Percentiles rank a stretch among this genome's conserved stretches.
Conservation (phyloP, 2,113 vertebrate genomes). For the Ibidorhyncha struthersii region DNA sequence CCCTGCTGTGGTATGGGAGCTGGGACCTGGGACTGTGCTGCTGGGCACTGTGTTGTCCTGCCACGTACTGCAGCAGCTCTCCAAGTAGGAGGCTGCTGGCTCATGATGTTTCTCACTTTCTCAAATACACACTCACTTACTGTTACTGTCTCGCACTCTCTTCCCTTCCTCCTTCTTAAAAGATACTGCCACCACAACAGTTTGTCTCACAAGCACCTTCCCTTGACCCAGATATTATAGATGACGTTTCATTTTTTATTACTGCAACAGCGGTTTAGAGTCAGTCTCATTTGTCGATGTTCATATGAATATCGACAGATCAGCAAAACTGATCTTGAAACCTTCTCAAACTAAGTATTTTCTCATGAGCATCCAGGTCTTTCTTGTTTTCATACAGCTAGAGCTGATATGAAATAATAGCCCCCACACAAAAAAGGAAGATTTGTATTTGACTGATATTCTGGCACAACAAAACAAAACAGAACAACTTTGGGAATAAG, state of each 20-base stretch:
- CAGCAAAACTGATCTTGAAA: neutral
- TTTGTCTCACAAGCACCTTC: neutral
- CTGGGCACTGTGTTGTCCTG: neutral
- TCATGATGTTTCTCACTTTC: neutral
- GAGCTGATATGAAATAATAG: neutral
- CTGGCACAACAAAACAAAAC: neutral
- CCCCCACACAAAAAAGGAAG: neutral
- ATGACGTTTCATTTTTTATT: neutral
- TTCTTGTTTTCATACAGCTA: neutral
- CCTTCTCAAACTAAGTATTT: neutral
- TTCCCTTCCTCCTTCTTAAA: neutral
- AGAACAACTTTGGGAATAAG: neutral
- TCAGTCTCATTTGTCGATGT: neutral
- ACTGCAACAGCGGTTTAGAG: neutral
- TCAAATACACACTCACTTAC: neutral
- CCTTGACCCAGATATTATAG: neutral
- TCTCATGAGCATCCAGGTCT: neutral
- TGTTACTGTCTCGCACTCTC: neutral
- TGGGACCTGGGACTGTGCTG: neutral
- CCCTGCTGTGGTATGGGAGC: neutral
- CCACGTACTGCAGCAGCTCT: neutral
- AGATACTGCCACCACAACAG: neutral
- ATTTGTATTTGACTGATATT: neutral
- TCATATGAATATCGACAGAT: neutral
- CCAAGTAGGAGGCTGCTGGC: neutral